A percentile compares a stretch with the other conserved stretches of the same genome.
Conservation (phyloP, 2,113 vertebrate genomes). For the Oncorhynchus keta region DNA sequence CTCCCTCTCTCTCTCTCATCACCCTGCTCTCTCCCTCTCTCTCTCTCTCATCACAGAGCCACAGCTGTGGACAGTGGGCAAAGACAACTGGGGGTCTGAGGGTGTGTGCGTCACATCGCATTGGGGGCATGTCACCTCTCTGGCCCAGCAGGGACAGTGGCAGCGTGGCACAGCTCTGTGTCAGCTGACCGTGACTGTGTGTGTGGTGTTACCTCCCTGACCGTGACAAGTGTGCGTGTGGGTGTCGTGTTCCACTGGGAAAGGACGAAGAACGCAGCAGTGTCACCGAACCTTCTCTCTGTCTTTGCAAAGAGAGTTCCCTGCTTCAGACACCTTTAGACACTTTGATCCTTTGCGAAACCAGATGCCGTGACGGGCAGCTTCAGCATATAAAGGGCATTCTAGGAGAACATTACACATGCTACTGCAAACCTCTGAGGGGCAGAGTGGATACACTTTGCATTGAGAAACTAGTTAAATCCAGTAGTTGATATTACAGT, state of each 20-base stretch:
- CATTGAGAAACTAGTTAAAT: slow-evolving; percentile 15
- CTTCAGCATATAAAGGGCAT: background rate
- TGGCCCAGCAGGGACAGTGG: slow-evolving; percentile 8
- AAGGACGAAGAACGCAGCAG: background rate
- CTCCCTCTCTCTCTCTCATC: background rate
- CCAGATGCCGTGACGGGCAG: slow-evolving; percentile 16
- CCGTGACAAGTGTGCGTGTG: background rate
- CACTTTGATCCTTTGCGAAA: background rate
- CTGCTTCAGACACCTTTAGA: background rate
- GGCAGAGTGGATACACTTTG: slow-evolving; percentile 23
- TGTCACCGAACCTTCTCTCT: too few relatives aligned
- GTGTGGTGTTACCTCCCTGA: slow-evolving; percentile 6
- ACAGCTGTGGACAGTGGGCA: slow-evolving; percentile 26
- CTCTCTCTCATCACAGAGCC: slow-evolving; percentile 10
- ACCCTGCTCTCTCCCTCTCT: slow-evolving; percentile 8
- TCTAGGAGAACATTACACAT: slow-evolving; percentile 9
- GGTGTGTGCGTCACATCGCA: slow-evolving; percentile 29
- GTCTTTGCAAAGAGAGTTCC: background rate
- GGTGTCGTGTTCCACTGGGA: background rate
- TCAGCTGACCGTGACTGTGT: background rate
- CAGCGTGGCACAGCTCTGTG: slow-evolving; percentile 37
- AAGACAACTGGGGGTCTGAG: slow-evolving; percentile 7
- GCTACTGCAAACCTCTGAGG: background rate
- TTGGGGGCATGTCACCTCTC: background rate
- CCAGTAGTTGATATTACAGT: background rate